phyloP scores from a whole-genome alignment of 2,113 vertebrate genomes.

The Carettochelys insculpta region DNA sequence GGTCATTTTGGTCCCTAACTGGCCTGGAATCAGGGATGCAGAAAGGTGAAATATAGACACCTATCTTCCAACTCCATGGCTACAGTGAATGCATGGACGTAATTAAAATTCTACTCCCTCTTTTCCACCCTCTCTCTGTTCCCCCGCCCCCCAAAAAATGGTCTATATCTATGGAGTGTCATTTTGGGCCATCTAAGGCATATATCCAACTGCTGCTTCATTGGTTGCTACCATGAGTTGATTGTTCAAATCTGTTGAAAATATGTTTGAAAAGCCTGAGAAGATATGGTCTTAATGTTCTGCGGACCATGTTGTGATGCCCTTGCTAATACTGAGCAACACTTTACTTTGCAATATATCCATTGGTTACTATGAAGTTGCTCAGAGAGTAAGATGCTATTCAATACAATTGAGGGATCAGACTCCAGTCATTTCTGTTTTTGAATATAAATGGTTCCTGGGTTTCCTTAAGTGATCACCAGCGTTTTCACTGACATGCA shows the following conservation, averaged over 20 bases:
- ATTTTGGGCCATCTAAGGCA: fast-evolving
- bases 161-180: not conserved
- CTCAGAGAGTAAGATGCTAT: not conserved
- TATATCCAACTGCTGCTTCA: not conserved
- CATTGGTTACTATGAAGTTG: not conserved
- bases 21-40: fast-evolving
- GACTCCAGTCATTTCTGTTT: not conserved
- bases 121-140: too few species aligned
- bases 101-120: too few species aligned
- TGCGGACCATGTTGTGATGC: not conserved
- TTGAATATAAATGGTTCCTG: fast-evolving
- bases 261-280: not conserved
- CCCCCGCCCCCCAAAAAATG: too few species aligned
- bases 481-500: not conserved
- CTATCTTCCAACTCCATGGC: too few species aligned
- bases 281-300: not conserved
- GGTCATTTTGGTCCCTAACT: not conserved
- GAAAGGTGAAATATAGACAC: too few species aligned
- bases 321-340: fast-evolving
- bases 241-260: not conserved
- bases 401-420: too few species aligned
- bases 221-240: not conserved
- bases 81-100: too few species aligned
- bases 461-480: not conserved
- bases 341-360: not conserved